A percentile compares a stretch with the other conserved stretches of the same genome.
These are phyloP conservation scores for Ariopsis seemanni DNA, from an alignment of 2,113 vertebrate genomes.

Conservation along the genomic window DNA sequence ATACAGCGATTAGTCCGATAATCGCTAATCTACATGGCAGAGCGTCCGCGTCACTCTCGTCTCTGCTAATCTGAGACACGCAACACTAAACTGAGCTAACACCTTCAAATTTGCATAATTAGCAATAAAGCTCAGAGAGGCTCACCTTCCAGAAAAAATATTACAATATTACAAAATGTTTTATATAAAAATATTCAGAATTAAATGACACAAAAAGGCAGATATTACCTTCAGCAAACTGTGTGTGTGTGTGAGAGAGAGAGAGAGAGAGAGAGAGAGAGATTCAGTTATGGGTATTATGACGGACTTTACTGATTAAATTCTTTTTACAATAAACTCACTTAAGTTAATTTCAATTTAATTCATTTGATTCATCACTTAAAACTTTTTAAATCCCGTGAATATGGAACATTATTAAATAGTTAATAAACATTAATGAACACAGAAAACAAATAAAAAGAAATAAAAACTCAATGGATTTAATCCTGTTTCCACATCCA, in stretches of 20 bases:
- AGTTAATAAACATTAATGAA: background rate
- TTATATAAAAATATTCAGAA: background rate
- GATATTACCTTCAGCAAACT: background rate
- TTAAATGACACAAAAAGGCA: background rate
- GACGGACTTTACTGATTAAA: background rate
- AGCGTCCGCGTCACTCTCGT: background rate
- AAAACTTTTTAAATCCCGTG: background rate
- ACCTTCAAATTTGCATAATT: background rate
- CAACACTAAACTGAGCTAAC: background rate
- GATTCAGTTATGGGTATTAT: too few relatives aligned
- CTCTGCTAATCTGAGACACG: background rate
- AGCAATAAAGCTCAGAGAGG: background rate
- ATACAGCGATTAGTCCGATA: background rate
- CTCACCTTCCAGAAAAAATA: background rate
- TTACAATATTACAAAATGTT: background rate
- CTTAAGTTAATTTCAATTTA: background rate
- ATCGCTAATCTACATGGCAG: background rate
- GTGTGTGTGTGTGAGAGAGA: too few relatives aligned
- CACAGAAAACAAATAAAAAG: background rate
- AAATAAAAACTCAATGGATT: background rate
- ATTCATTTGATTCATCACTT: background rate
- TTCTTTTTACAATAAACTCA: background rate
- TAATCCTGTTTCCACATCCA: background rate
- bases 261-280: too few relatives aligned
- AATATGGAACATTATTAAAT: background rate